Evolutionary conservation across 2,113 vertebrate genomes (phyloP), one percentile per base, ranked within the genome.

Genomic region (Athene cunicularia): DNA sequence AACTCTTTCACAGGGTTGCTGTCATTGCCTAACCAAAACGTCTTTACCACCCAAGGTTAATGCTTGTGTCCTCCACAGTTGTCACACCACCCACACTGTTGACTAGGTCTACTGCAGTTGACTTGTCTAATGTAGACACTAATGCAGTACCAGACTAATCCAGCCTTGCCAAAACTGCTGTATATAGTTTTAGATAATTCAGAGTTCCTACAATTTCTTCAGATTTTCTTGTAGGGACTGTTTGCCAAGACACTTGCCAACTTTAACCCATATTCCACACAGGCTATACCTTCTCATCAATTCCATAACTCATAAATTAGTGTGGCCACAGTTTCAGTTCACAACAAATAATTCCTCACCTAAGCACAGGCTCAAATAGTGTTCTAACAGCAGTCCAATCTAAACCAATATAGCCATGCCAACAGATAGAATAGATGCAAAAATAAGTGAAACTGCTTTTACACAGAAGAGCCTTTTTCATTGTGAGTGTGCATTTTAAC

Each of bases 381-480:
- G 19, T 30, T 41, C 8, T 58, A 87, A 71, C 6, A 83, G 32
- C 32, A 50, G n/a, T 74, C 47, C 28, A 22, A 84, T 49, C 45
- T 27, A 91, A 81, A 81, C 33, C 72, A 59, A 67, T 49, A 76
- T 0, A 88, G 72, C 41, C 86, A 73, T 2, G 5, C 47, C 88
- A 95, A 80, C 35, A 84, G 77, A 82, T 6, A 85, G 58, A 95
- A 88, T 30, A 86, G 68, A 50, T 7, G 45, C 47, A 93, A 84
- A 96, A 91, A 94, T 79, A 91, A 79, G 74, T 64, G 22, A 82
- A 95, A 92, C 56, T 75, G 84, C 77, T 91, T 87, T 91, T 87
- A 86, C 70, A 86, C 23, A 87, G 72, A 91, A 89, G 32, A 93
- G 49, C 70, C 35, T 75, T 75, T 94, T 85, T 37, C 53, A 72